Evolutionary conservation across 2,797 vertebrate species (phyloP).

Genomic region (Tapera naevia): DNA sequence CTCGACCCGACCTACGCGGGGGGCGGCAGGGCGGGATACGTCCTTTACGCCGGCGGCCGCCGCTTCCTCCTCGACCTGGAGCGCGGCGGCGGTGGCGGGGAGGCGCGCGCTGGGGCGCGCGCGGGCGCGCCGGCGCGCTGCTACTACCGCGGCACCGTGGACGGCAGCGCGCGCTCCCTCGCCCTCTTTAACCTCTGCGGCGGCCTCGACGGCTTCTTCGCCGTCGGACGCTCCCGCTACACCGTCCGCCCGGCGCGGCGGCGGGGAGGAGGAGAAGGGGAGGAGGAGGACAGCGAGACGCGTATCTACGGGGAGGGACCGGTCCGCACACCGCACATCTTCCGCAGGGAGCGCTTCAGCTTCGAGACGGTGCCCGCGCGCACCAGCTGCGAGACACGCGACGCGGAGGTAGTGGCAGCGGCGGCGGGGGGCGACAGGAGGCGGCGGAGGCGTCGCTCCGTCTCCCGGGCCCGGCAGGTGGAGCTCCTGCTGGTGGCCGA

Average conservation of each 20-base stretch:
- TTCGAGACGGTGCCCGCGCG: slow-evolving; percentile 77
- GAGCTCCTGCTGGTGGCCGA: slow-evolving; percentile 96
- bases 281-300: slow-evolving; percentile 42
- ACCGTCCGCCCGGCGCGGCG: slow-evolving; percentile 80
- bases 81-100: slow-evolving; percentile 80
- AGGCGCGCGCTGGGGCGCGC: background rate
- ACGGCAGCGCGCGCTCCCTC: slow-evolving; percentile 87
- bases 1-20: slow-evolving; percentile 90
- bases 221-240: slow-evolving; percentile 86
- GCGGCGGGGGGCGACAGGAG: background rate
- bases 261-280: too few species aligned
- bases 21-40: slow-evolving; percentile 90
- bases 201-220: slow-evolving; percentile 91
- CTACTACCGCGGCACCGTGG: slow-evolving; percentile 89
- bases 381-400: slow-evolving; percentile 83
- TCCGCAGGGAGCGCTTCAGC: slow-evolving; percentile 84
- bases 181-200: slow-evolving; percentile 90
- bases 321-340: slow-evolving; percentile 77
- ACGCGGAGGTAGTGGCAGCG: slow-evolving; percentile 21
- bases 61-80: slow-evolving; percentile 93
- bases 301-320: slow-evolving; percentile 77
- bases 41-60: slow-evolving; percentile 85
- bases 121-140: slow-evolving; percentile 69
- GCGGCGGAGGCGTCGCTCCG: slow-evolving; percentile 7
- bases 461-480: slow-evolving; percentile 87